phyloP scores from a whole-genome alignment of 2,113 vertebrate genomes.

The Papio anubis region DNA sequence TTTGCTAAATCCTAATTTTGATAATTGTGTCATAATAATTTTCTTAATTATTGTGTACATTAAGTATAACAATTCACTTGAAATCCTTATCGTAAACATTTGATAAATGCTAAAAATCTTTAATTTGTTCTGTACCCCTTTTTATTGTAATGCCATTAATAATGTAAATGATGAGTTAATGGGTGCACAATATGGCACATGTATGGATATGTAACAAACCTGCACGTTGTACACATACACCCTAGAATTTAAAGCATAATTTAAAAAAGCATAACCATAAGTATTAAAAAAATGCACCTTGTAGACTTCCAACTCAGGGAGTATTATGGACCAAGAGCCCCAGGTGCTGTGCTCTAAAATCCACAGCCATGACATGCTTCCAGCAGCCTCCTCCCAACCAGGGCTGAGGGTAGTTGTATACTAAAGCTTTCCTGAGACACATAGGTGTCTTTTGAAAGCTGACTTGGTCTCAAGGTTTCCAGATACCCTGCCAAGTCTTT shows the following conservation, averaged over 20 bases:
- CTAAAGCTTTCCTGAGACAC: not conserved
- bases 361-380: not conserved
- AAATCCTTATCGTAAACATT: not conserved
- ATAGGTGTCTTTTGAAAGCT: not conserved
- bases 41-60: not conserved
- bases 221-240: too few species aligned
- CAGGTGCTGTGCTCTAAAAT: not conserved
- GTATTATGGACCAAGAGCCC: not conserved
- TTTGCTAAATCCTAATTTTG: not conserved
- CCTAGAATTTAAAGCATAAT: too few species aligned
- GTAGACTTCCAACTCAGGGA: not conserved
- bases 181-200: too few species aligned
- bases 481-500: not conserved
- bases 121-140: not conserved
- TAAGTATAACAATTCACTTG: not conserved
- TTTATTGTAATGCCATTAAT: not conserved
- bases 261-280: too few species aligned
- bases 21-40: not conserved
- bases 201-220: too few species aligned
- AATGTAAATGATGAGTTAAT: too few species aligned
- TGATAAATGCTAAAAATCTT: not conserved
- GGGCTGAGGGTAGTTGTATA: too few species aligned
- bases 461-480: not conserved
- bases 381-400: not conserved
- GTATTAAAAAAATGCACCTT: not conserved